Percentiles rank a stretch among this genome's conserved stretches.
These are phyloP conservation scores for Ormyrus labotus DNA, from an alignment of 2,888 invertebrate species.

Conservation along the genomic window DNA sequence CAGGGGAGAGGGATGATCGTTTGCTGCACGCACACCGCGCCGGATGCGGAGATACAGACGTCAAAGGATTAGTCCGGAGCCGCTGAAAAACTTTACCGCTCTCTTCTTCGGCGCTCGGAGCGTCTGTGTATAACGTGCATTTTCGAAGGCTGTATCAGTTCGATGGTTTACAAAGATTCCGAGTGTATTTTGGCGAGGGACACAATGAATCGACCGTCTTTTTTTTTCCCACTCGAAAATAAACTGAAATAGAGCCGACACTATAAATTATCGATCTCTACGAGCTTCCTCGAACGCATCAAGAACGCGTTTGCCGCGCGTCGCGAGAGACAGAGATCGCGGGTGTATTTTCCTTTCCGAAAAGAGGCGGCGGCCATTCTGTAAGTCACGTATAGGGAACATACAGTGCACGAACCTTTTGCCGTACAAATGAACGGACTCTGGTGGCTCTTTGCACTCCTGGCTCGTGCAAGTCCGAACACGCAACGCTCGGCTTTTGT, in stretches of 20 bases:
- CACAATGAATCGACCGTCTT: not conserved
- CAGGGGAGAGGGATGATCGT: not conserved
- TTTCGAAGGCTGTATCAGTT: not conserved
- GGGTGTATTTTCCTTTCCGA: conserved; percentile 9
- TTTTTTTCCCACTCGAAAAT: conserved; percentile 5
- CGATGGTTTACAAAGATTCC: no score
- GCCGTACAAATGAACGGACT: conserved; percentile 12
- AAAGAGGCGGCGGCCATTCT: conserved; percentile 29
- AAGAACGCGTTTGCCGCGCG: conserved; percentile 1
- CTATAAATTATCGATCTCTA: conserved; percentile 9
- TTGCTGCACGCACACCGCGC: not conserved
- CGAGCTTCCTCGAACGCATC: not conserved
- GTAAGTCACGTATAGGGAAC: conserved; percentile 48
- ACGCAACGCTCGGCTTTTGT: conserved; percentile 48
- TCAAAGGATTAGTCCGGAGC: conserved; percentile 10
- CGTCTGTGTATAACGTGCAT: not conserved
- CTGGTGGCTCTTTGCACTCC: not conserved
- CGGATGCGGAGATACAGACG: conserved; percentile 22
- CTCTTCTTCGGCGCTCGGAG: not conserved
- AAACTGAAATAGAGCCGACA: not conserved
- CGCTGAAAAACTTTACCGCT: not conserved
- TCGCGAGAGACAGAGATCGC: not conserved
- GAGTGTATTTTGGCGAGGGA: no score
- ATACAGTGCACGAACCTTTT: not conserved
- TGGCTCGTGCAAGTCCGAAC: conserved; percentile 47